Conservation (phyloP, 2,113 vertebrate genomes). For the Elachura formosa region DNA sequence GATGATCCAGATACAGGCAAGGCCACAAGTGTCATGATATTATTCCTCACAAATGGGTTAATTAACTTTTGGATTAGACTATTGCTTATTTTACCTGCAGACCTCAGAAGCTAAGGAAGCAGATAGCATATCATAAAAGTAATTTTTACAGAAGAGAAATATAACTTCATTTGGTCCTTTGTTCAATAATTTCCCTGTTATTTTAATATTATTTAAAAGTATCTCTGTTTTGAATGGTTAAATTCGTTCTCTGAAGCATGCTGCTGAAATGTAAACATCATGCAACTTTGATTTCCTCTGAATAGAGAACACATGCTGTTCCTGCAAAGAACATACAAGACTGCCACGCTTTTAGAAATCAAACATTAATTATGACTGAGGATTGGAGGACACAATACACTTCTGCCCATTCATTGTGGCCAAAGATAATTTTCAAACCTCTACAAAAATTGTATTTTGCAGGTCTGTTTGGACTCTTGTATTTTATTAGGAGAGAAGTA, state of each 20-base stretch:
- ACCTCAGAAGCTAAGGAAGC: background rate
- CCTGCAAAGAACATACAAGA: conserved; percentile 51
- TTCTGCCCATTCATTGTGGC: background rate
- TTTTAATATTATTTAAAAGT: conserved; percentile 13
- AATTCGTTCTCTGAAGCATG: background rate
- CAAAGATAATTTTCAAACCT: background rate
- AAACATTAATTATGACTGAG: conserved; percentile 37
- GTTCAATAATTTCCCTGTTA: background rate
- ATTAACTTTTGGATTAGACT: background rate
- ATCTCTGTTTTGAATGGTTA: conserved; percentile 13
- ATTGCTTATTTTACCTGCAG: background rate
- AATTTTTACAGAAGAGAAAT: background rate
- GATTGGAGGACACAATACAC: background rate
- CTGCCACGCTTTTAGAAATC: conserved; percentile 38
- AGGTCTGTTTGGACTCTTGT: background rate
- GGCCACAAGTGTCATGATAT: fast-evolving
- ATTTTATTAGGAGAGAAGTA: background rate
- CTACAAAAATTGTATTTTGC: background rate
- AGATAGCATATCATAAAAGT: background rate
- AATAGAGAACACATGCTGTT: conserved; percentile 56
- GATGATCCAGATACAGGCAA: background rate
- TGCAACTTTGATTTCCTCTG: conserved; percentile 46
- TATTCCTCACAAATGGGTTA: background rate
- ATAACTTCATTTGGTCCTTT: background rate
- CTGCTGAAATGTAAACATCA: conserved; percentile 49